Conservation (phyloP, 2,797 vertebrate species). For the Notamacropus eugenii region DNA sequence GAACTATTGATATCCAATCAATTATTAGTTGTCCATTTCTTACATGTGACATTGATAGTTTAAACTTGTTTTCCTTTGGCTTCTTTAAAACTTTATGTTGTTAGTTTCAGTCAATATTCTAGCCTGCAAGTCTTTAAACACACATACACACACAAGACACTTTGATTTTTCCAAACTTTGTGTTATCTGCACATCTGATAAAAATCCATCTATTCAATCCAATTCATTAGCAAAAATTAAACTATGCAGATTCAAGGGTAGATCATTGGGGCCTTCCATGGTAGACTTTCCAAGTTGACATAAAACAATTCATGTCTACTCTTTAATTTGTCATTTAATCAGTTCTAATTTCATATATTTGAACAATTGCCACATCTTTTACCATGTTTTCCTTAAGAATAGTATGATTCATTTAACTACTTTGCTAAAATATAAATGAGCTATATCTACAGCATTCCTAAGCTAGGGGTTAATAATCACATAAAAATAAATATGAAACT, state of each 20-base stretch:
- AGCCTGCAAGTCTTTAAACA: too few species aligned
- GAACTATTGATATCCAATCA: not conserved
- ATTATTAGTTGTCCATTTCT: not conserved
- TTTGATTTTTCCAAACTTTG: not conserved
- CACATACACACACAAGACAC: too few species aligned
- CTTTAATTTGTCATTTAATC: too few species aligned
- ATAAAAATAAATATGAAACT: not conserved
- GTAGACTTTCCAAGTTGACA: not conserved
- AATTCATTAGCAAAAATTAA: not conserved
- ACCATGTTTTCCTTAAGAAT: not conserved
- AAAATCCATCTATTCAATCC: not conserved
- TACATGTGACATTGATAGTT: not conserved
- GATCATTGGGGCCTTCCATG: not conserved
- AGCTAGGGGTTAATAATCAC: not conserved
- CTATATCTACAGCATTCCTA: not conserved
- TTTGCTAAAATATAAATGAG: not conserved
- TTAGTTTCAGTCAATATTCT: not conserved
- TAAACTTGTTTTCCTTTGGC: not conserved
- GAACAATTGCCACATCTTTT: too few species aligned
- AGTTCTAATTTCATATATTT: too few species aligned
- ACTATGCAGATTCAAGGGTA: not conserved
- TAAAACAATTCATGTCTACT: not conserved
- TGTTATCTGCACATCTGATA: not conserved
- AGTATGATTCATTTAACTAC: not conserved
- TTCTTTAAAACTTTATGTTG: not conserved